Conservation (phyloP, 2,797 vertebrate species). For the Hypotaenidia philippensis region DNA sequence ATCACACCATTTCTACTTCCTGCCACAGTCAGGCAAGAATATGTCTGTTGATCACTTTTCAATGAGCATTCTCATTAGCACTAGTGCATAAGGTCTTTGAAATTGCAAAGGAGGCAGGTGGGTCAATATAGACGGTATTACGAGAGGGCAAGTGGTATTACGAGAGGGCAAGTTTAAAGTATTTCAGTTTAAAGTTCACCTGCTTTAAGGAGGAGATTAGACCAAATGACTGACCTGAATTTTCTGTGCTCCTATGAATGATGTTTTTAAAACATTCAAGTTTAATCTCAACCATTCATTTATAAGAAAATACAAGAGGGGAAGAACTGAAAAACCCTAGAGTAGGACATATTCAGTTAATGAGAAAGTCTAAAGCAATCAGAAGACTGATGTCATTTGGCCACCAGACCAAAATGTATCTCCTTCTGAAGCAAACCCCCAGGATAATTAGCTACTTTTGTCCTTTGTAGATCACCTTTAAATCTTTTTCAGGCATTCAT, state of each 20-base stretch:
- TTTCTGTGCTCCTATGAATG: background rate
- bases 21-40: background rate
- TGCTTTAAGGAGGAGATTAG: background rate
- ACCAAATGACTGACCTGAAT: background rate
- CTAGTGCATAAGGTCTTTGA: background rate
- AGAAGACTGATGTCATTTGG: background rate
- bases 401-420: background rate
- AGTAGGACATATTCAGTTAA: background rate
- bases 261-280: background rate
- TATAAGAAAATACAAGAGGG: background rate
- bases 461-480: background rate
- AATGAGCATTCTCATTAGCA: background rate
- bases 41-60: background rate
- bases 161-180: background rate
- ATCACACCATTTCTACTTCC: slow-evolving; percentile 33
- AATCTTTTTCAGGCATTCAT: background rate
- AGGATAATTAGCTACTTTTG: background rate
- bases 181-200: background rate
- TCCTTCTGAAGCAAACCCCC: background rate
- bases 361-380: background rate
- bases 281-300: background rate
- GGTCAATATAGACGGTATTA: background rate
- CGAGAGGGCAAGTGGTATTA: background rate
- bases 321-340: background rate
- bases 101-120: background rate